Evolutionary conservation across 2,797 vertebrate genomes (phyloP).

Genomic region (Tarsius wallacei): DNA sequence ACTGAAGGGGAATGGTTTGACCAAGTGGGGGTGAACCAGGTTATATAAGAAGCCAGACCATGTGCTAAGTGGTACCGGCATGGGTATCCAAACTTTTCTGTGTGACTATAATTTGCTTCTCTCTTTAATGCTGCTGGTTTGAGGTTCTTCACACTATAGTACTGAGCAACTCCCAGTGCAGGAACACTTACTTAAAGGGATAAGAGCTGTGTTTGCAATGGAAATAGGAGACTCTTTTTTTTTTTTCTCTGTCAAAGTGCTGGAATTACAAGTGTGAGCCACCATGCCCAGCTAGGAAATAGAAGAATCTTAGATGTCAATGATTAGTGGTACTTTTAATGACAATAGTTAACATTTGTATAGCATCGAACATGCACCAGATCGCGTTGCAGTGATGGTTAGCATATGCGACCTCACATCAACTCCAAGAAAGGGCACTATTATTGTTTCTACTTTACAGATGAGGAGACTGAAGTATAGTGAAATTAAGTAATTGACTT

Average conservation of each 20-base stretch:
- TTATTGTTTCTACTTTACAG: slow-evolving; percentile 28
- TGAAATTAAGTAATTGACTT: background rate
- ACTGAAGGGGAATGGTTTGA: background rate
- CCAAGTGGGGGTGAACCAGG: background rate
- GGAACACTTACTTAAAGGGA: background rate
- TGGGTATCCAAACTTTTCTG: background rate
- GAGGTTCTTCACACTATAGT: background rate
- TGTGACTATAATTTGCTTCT: slow-evolving; percentile 47
- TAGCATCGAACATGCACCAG: background rate
- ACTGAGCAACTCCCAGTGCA: background rate
- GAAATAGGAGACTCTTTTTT: slow-evolving; percentile 15
- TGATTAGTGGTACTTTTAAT: background rate
- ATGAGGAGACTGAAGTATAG: background rate
- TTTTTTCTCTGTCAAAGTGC: too few species aligned
- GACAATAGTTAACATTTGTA: background rate
- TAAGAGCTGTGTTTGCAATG: background rate
- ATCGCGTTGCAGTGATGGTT: too few species aligned
- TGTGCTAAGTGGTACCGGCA: slow-evolving; percentile 38
- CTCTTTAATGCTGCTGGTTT: background rate
- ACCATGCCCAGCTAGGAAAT: background rate
- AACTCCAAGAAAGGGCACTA: background rate
- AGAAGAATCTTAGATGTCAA: background rate
- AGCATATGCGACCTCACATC: background rate
- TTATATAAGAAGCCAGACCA: slow-evolving; percentile 33
- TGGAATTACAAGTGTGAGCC: too few species aligned